Conservation (phyloP, 2,888 invertebrate genomes). For the Noctua janthe region DNA sequence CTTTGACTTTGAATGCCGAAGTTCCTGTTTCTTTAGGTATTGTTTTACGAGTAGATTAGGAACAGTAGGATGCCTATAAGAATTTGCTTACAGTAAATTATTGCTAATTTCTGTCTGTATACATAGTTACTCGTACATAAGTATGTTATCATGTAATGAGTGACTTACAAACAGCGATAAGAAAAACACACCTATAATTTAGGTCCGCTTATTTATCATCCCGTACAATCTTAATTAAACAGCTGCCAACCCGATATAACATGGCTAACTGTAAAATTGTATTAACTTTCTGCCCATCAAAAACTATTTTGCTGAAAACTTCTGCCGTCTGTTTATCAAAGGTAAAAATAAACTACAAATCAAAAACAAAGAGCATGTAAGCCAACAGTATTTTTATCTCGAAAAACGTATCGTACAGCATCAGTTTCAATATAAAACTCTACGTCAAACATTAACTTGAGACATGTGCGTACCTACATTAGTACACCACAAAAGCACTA, state of each 20-base stretch:
- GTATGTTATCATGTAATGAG: conserved; percentile 33
- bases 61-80: not conserved
- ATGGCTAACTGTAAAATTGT: conserved; percentile 22
- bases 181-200: conserved; percentile 40
- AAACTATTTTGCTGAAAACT: not conserved
- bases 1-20: conserved; percentile 64
- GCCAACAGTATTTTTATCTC: conserved; percentile 18
- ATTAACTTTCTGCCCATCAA: conserved; percentile 14
- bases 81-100: not conserved
- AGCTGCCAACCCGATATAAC: conserved; percentile 9
- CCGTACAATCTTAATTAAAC: conserved; percentile 50
- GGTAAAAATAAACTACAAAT: conserved; percentile 22
- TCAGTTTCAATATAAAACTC: conserved; percentile 60
- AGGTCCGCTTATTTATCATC: conserved; percentile 44
- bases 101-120: conserved; percentile 9
- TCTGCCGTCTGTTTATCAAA: not conserved
- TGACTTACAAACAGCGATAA: conserved; percentile 39
- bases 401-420: conserved; percentile 33
- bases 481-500: conserved; percentile 80
- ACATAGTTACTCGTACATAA: not conserved
- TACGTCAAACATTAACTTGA: conserved; percentile 56
- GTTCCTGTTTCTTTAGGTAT: conserved; percentile 49
- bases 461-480: conserved; percentile 73
- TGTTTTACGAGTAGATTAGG: conserved; percentile 13
- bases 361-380: not conserved